Percentiles rank a stretch among this genome's conserved stretches.
These are phyloP conservation scores for Eupithecia pulchellata DNA, from an alignment of 2,888 invertebrate species.

Conservation along the genomic window DNA sequence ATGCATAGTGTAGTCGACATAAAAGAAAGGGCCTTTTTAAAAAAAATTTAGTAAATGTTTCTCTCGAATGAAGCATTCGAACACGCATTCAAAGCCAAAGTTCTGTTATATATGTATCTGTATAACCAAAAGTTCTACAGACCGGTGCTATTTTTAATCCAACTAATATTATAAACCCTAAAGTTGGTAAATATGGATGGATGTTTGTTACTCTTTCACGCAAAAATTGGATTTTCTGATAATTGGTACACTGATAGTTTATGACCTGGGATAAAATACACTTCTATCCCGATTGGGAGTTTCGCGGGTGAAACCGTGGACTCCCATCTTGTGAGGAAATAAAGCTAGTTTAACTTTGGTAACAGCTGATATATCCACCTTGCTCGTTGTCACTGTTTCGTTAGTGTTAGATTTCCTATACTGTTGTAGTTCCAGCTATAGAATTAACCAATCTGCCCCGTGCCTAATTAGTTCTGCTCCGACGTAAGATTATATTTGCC, in stretches of 20 bases:
- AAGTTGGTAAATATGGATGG: too few relatives aligned
- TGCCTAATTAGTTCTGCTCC: slow-evolving; percentile 43
- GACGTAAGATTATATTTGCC: slow-evolving; percentile 25
- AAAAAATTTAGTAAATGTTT: neutral
- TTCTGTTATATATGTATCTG: too few relatives aligned
- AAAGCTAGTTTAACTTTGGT: neutral
- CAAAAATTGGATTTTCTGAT: too few relatives aligned
- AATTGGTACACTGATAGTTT: too few relatives aligned
- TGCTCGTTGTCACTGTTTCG: neutral
- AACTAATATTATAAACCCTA: too few relatives aligned
- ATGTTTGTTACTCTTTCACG: too few relatives aligned
- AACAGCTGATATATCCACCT: neutral
- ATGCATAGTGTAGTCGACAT: neutral
- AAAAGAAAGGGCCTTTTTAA: neutral
- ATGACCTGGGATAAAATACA: too few relatives aligned
- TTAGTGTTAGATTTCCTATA: slow-evolving; percentile 22
- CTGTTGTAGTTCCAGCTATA: slow-evolving; percentile 25
- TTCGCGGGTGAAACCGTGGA: too few relatives aligned
- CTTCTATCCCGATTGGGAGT: too few relatives aligned
- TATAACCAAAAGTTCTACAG: neutral
- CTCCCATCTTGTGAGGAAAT: too few relatives aligned
- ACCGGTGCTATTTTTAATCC: neutral
- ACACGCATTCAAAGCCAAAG: neutral
- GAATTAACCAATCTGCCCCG: slow-evolving; percentile 24
- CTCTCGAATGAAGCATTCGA: neutral